Percentiles rank a stretch among this genome's conserved stretches.
Conservation (phyloP, 2,113 vertebrate species). For the Speoplatyrhinus poulsoni region DNA sequence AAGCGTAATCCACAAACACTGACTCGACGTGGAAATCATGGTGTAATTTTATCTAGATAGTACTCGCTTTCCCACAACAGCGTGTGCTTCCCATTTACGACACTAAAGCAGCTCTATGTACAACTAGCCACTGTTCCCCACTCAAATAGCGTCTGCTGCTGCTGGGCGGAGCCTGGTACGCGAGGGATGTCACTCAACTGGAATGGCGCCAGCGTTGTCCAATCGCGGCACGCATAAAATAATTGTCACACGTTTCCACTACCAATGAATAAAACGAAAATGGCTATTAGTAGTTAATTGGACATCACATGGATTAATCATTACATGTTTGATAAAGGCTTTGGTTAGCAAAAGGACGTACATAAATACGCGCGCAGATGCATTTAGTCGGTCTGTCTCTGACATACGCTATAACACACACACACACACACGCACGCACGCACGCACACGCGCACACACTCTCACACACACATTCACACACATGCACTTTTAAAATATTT, state of each 20-base stretch:
- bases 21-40: slow-evolving; percentile 85
- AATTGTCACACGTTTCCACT: background rate
- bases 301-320: slow-evolving; percentile 21
- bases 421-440: background rate
- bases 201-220: slow-evolving; percentile 65
- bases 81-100: slow-evolving; percentile 75
- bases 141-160: slow-evolving; percentile 86
- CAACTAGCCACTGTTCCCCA: slow-evolving; percentile 77
- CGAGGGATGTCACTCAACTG: slow-evolving; percentile 68
- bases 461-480: background rate
- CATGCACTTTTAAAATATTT: background rate
- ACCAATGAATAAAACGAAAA: slow-evolving; percentile 45
- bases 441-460: background rate
- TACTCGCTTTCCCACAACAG: slow-evolving; percentile 65
- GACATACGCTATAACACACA: background rate
- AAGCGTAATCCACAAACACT: slow-evolving; percentile 88
- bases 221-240: slow-evolving; percentile 27
- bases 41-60: slow-evolving; percentile 71
- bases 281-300: background rate
- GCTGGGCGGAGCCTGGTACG: slow-evolving; percentile 44
- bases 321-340: slow-evolving; percentile 16
- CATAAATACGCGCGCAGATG: background rate
- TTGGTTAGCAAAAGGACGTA: slow-evolving; percentile 10
- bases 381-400: background rate
- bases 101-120: slow-evolving; percentile 79